Percentiles rank a stretch among this genome's conserved stretches.
Evolutionary conservation across 1,140 invertebrate species (phyloP).

Genomic region (Anadara kagoshimensis): DNA sequence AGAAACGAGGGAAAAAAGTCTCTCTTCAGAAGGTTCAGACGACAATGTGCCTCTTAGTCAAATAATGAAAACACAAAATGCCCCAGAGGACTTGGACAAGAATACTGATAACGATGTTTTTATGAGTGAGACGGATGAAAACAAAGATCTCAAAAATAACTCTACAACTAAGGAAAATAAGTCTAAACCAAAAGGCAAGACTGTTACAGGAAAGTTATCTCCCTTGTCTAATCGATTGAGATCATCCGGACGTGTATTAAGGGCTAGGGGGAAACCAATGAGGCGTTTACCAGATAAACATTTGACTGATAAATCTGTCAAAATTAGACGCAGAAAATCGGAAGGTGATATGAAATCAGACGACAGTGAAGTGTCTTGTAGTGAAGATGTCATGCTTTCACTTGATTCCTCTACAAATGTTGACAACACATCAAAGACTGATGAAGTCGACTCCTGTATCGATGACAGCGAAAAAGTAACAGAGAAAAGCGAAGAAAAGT

Average conservation of each 20-base stretch:
- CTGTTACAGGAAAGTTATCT: constrained; percentile 8
- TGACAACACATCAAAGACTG: too few relatives aligned
- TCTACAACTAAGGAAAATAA: not conserved
- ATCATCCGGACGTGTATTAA: constrained; percentile 21
- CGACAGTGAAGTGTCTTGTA: too few relatives aligned
- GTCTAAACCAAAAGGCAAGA: constrained; percentile 3
- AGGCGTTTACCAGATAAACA: constrained; percentile 1
- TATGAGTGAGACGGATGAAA: not conserved
- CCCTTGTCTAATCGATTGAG: constrained; percentile 27
- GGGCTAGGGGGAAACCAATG: constrained; percentile 19
- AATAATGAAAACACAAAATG: not conserved
- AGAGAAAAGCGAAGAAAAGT: too few relatives aligned
- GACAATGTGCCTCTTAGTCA: constrained; percentile 12
- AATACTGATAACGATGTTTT: constrained; percentile 5
- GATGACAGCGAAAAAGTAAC: too few relatives aligned
- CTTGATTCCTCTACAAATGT: too few relatives aligned
- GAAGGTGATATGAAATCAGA: too few relatives aligned
- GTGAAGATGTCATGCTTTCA: too few relatives aligned
- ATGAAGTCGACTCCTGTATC: too few relatives aligned
- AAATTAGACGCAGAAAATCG: not conserved
- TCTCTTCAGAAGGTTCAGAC: constrained; percentile 27
- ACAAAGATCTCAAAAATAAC: not conserved
- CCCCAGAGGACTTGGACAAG: too few relatives aligned
- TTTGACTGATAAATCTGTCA: not conserved
- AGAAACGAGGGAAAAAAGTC: not conserved